Evolutionary conservation across 2,888 invertebrate genomes (phyloP).

Genomic region (Xanthia icteritia): DNA sequence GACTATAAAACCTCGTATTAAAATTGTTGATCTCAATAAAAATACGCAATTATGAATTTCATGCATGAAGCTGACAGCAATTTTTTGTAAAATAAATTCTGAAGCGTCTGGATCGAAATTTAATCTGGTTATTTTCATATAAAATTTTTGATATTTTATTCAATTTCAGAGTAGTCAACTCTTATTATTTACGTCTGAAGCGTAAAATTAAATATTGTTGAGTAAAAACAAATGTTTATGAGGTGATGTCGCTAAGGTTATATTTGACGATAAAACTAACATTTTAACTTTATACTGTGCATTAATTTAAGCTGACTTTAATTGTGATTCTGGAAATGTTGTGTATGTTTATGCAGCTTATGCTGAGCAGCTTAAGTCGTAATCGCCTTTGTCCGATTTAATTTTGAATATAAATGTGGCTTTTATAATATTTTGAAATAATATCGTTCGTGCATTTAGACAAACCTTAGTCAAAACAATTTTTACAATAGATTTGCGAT

Average conservation of each 20-base stretch:
- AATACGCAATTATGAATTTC: background rate
- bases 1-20: background rate
- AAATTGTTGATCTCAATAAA: background rate
- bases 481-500: too few species aligned
- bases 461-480: too few species aligned
- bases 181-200: slow-evolving; percentile 21
- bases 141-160: slow-evolving; percentile 30
- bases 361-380: slow-evolving; percentile 6
- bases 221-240: slow-evolving; percentile 18
- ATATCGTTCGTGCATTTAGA: background rate
- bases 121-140: slow-evolving; percentile 29
- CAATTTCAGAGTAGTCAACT: slow-evolving; percentile 17
- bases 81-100: slow-evolving; percentile 26
- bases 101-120: slow-evolving; percentile 19
- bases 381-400: slow-evolving; percentile 37
- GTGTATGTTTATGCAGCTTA: background rate
- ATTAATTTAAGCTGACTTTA: slow-evolving; percentile 17
- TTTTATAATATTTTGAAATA: slow-evolving; percentile 2
- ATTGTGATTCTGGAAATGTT: slow-evolving; percentile 8
- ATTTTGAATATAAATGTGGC: slow-evolving; percentile 25
- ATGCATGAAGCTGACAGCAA: slow-evolving; percentile 13
- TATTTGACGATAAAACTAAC: slow-evolving; percentile 4
- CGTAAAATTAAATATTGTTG: slow-evolving; percentile 10
- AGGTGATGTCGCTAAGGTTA: background rate
- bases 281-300: background rate